Evolutionary conservation across 2,888 invertebrate species (phyloP).

Genomic region (Chalcosyrphus nemorum): DNA sequence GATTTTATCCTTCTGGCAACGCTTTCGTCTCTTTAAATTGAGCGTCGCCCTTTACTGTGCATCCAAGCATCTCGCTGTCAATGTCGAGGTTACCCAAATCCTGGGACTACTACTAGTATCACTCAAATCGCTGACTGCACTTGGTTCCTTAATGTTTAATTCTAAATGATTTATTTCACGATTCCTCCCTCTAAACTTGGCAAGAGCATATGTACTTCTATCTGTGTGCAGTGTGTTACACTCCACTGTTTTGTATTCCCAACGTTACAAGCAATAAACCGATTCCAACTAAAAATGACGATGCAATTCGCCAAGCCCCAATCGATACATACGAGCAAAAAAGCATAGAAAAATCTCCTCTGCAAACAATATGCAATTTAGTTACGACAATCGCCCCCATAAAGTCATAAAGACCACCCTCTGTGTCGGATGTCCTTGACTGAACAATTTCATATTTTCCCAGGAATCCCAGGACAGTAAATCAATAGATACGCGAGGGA

Average conservation of each 20-base stretch:
- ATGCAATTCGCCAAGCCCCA: neutral
- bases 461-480: neutral
- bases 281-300: neutral
- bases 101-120: too few relatives aligned
- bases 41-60: too few relatives aligned
- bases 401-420: neutral
- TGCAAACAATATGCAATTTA: conserved; percentile 3
- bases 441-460: conserved; percentile 23
- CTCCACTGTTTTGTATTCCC: neutral
- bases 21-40: too few relatives aligned
- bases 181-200: too few relatives aligned
- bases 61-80: too few relatives aligned
- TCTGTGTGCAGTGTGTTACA: neutral
- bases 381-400: neutral
- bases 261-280: neutral
- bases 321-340: conserved; percentile 14
- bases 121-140: too few relatives aligned
- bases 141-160: too few relatives aligned
- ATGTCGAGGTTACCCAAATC: too few relatives aligned
- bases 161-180: too few relatives aligned
- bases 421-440: neutral
- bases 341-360: neutral
- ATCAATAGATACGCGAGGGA: conserved; percentile 16
- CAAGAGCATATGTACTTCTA: too few relatives aligned
- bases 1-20: too few relatives aligned